A percentile compares a stretch with the other conserved stretches of the same genome.
Conservation (phyloP, 2,113 vertebrate genomes). For the Lasiurus cinereus region DNA sequence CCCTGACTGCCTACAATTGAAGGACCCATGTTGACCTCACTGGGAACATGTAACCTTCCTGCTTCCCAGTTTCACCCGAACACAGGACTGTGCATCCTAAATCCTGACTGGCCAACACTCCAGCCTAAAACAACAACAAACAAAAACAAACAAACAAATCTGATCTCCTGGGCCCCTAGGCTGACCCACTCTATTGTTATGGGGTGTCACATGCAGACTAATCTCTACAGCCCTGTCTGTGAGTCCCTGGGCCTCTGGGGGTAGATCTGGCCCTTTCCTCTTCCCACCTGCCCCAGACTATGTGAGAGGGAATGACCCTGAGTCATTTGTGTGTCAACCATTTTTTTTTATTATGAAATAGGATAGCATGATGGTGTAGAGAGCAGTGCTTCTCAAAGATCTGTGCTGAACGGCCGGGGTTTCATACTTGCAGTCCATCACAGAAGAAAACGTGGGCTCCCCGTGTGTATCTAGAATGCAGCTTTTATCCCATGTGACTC, state of each 20-base stretch:
- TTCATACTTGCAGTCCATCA: not conserved
- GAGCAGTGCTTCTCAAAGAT: not conserved
- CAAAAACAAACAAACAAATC: not conserved
- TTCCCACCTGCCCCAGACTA: not conserved
- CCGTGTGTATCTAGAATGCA: not conserved
- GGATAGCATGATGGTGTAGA: not conserved
- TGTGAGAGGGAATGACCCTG: not conserved
- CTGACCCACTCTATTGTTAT: not conserved
- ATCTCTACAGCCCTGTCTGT: not conserved
- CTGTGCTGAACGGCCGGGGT: not conserved
- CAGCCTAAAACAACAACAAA: not conserved
- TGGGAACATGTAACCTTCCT: not conserved
- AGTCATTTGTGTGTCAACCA: not conserved
- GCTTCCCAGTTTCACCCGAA: not conserved
- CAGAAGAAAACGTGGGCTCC: not conserved
- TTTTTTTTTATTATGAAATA: not conserved
- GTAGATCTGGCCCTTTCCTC: not conserved
- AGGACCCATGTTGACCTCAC: not conserved
- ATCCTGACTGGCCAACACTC: not conserved
- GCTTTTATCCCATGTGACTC: not conserved
- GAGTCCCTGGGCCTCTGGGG: not conserved
- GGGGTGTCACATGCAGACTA: not conserved
- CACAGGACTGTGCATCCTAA: not conserved
- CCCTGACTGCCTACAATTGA: not conserved
- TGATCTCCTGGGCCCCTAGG: not conserved